A percentile compares a stretch with the other conserved stretches of the same genome.
Evolutionary conservation across 2,797 vertebrate species (phyloP).

Genomic region (Gymnothorax reevesii): DNA sequence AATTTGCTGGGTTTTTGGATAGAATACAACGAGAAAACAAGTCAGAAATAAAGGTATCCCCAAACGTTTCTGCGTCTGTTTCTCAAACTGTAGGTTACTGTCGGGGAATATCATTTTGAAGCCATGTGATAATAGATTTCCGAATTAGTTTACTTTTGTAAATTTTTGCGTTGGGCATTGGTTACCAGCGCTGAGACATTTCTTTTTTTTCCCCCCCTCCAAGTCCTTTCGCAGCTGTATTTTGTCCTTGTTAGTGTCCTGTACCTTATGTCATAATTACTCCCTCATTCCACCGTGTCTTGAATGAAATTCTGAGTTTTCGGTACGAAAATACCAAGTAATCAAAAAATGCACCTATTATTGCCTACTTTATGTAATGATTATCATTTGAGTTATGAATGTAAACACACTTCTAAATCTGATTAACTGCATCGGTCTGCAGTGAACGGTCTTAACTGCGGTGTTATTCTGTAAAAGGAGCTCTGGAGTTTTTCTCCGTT

Average conservation of each 20-base stretch:
- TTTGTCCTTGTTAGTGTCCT: constrained; percentile 15
- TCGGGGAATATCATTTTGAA: neutral
- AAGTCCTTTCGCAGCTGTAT: constrained; percentile 24
- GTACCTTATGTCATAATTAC: neutral
- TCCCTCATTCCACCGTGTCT: neutral
- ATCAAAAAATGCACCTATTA: neutral
- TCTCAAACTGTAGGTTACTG: neutral
- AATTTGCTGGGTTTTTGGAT: neutral
- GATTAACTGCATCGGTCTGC: neutral
- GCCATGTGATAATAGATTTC: neutral
- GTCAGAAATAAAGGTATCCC: neutral
- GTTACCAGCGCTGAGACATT: no score
- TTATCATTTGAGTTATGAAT: neutral
- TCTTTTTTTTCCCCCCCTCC: neutral
- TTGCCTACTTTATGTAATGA: neutral
- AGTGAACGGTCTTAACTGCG: neutral
- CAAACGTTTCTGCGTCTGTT: neutral
- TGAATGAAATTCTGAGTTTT: neutral
- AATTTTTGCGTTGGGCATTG: neutral
- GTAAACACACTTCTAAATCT: constrained; percentile 12
- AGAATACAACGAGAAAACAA: neutral
- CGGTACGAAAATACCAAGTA: neutral
- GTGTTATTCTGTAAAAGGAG: constrained; percentile 34
- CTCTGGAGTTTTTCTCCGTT: constrained; percentile 48
- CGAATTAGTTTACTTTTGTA: neutral